Base-by-base conservation (phyloP, 2,797 vertebrate species). In the Acanthis flammea region DNA sequence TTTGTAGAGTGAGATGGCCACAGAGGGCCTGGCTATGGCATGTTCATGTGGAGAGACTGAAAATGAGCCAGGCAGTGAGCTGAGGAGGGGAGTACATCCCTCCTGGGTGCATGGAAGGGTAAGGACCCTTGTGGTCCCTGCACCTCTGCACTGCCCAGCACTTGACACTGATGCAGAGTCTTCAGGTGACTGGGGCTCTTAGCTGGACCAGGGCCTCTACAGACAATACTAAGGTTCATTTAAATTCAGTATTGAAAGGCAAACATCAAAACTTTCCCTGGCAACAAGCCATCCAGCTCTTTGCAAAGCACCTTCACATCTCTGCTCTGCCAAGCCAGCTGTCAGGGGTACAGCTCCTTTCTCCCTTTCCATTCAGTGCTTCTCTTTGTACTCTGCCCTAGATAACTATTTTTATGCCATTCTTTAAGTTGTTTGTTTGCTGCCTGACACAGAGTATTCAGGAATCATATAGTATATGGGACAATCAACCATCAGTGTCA, bases 381-480 rank as follows among this genome's bases (percentile, higher is more conserved):
- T n/a, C 53, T 45, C 75, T 94, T 92, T 90, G 78, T 94, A 48
- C 85, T 94, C 81, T 91, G 89, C 61, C 89, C 94, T 68, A 94
- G 75, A 89, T 91, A 92, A 91, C 71, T 95, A 48, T 86, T 91
- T 88, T 78, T 76, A n/a, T 53, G 30, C 48, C 24, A 30, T 66
- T 84, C 47, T 73, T 92, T n/a, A 73, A 79, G 55, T 53, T 94
- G 54, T 71, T 92, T 88, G 70, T 60, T 91, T 14, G 1, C 55
- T 82, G 55, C 60, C 50, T 89, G 84, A 63, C 78, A 62, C 33
- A 11, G 2, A 1, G 48, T 25, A 21, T n/a, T 90, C 25, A 33
- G 31, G 57, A 92, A 30, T 45, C 30, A 3, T 24, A 4, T 8
- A 30, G 35, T 27, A 86, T 54, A 25, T 61, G 70, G 82, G 73